A percentile compares a stretch with the other conserved stretches of the same genome.
phyloP scores from a whole-genome alignment of 2,888 invertebrate genomes.

The Eueremaeus valkanovi region DNA sequence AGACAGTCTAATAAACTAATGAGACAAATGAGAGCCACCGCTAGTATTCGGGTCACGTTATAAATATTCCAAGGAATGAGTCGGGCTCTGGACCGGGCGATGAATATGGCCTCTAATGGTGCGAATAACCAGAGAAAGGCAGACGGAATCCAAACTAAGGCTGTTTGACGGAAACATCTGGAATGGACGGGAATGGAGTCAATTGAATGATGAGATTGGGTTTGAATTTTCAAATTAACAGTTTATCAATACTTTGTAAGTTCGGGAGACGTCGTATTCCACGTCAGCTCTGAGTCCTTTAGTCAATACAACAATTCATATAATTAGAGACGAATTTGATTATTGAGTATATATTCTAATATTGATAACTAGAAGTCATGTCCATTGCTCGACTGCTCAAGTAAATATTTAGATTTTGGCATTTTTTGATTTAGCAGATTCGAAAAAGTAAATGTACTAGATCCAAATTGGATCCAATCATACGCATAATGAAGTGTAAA shows the following conservation, averaged over 20 bases:
- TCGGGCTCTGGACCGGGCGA: slow-evolving; percentile 31
- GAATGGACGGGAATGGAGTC: too few species aligned
- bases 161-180: slow-evolving; percentile 83
- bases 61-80: slow-evolving; percentile 44
- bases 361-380: background rate
- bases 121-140: slow-evolving; percentile 73
- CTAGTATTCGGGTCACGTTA: slow-evolving; percentile 44
- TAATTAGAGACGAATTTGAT: background rate
- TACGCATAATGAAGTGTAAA: too few species aligned
- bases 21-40: background rate
- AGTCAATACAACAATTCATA: background rate
- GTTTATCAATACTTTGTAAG: slow-evolving; percentile 30
- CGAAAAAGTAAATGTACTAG: too few species aligned
- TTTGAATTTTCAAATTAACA: background rate
- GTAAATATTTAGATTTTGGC: too few species aligned
- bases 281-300: slow-evolving; percentile 36
- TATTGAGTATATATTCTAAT: background rate
- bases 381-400: too few species aligned
- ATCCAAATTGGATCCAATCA: too few species aligned
- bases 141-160: slow-evolving; percentile 83
- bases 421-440: too few species aligned
- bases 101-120: slow-evolving; percentile 60
- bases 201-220: too few species aligned
- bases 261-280: slow-evolving; percentile 39
- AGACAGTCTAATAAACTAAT: slow-evolving; percentile 22